Base-by-base conservation (phyloP, 2,888 invertebrate genomes). In the Falcaria lacertinaria region DNA sequence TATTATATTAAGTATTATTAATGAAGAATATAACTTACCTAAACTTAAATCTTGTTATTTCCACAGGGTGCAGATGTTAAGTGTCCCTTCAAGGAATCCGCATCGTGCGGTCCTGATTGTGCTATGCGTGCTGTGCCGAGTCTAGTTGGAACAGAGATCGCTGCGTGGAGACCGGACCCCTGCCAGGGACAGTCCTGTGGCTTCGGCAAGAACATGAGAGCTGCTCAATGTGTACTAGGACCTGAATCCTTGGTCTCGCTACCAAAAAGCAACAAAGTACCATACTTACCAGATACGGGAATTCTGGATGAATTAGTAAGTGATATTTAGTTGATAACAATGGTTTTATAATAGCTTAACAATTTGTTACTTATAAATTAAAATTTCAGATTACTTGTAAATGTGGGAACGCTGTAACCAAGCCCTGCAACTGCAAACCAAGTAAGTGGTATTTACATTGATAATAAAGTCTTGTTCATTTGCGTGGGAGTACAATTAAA, bases 161-260 rank as follows among this genome's bases (percentile, higher is more conserved):
- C 64, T 0, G 34, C 60, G 1, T 68, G 58, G 60, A 58, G 53
- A 38, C 72, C 69, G 1, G 66, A 64, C 1, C 67, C 80, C 2
- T 84, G 84, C 42, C 54, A 61, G 15, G 71, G 60, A 16, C 45
- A 64, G 0, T 52, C 65, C 0, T 79, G 82, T 36, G 50, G 60
- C 2, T 75, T 73, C 45, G 32, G 51, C 2, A 81, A 75, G 44
- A 77, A 77, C 33, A 78, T 83, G 79, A 69, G 82, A 44, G 80
- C 83, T 0, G 84, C 83, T 0, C 85, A 83, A 45, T 87, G 85
- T 45, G 57, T 74, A 0, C 57, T 83, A 1, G 80, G 79, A 1
- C 68, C 74, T 0, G 83, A 80, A 8, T 45, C 64, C 0, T 37
- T 78, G 2, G 54, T 48, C 7, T 33, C 64, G 2, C 19, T 50